Evolutionary conservation across 1,140 invertebrate species (phyloP).

Genomic region (Nymphalis io): DNA sequence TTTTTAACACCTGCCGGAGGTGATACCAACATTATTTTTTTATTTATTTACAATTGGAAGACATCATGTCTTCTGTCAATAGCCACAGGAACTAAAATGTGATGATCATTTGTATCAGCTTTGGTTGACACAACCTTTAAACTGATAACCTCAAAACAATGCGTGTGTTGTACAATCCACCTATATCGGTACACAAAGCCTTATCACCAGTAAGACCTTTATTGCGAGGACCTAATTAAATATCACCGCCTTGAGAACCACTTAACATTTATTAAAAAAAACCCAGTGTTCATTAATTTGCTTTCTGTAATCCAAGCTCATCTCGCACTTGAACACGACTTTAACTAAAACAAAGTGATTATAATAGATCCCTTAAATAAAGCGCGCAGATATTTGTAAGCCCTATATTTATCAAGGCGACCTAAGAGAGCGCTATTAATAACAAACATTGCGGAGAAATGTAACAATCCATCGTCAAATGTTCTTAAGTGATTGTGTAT

Average conservation of each 20-base stretch:
- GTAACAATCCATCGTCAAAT: not conserved
- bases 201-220: not conserved
- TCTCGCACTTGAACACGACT: slow-evolving; percentile 1
- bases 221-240: not conserved
- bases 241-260: not conserved
- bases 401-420: slow-evolving; percentile 8
- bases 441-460: slow-evolving; percentile 1
- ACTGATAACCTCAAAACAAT: no score
- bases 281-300: not conserved
- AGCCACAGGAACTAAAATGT: no score
- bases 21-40: no score
- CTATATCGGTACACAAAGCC: no score
- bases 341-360: slow-evolving; percentile 8
- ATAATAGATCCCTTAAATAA: slow-evolving; percentile 7
- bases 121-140: no score
- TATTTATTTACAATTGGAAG: no score
- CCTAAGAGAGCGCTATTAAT: slow-evolving; percentile 3
- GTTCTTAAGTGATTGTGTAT: not conserved
- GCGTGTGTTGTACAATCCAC: no score
- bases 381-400: not conserved
- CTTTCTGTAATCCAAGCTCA: not conserved
- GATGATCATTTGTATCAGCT: no score
- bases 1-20: no score
- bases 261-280: not conserved
- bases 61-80: no score